Base-by-base conservation (phyloP, 35 echinoderm and acorn worm species). In the Ophiothrix spiculata region DNA sequence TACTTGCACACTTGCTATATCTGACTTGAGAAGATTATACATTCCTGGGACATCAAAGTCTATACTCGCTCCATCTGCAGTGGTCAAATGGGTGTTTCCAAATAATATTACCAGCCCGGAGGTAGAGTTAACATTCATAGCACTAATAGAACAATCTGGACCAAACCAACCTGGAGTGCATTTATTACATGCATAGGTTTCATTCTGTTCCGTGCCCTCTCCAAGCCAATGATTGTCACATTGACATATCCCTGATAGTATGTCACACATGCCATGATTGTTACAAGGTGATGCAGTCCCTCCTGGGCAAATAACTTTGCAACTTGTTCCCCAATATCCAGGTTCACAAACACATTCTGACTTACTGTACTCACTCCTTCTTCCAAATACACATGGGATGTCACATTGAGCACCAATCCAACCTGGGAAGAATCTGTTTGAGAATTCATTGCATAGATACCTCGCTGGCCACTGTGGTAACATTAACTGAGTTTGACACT, bases 181-280 rank as follows among this genome's bases (percentile, higher is more conserved):
- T 37, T 41, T 76, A 54, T 82, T 82, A 75, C 94, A 97, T 1
- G 78, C 60, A 85, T 84, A 85, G 40, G 39, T 78, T 4, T 74
- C 40, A 37, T 77, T 77, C 29, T 54, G 25, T 8, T 40, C 1
- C 12, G 19, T 2, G 11, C 19, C 36, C 14, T 64, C 86, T 77
- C 94, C 94, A 39, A 92, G 84, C 94, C 94, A 97, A 38, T 97
- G 91, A 13, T 39, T 39, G 21, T 85, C 81, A 87, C 94, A 97
- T n/a, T 56, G 16, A 80, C 94, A 97, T 1, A 77, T 11, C 60
- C 94, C 94, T 32, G 90, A 79, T 13, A 64, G 40, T 28, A 75
- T 39, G 60, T 89, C 64, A 90, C 94, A 97, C 31, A 33, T 13
- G 45, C 94, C 94, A 74, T 89, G 46, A 56, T 80, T 74, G 40